Percentiles rank a stretch among this genome's conserved stretches.
Conservation (phyloP, 35 echinoderm and acorn worm genomes). For the Hemicentrotus pulcherrimus region DNA sequence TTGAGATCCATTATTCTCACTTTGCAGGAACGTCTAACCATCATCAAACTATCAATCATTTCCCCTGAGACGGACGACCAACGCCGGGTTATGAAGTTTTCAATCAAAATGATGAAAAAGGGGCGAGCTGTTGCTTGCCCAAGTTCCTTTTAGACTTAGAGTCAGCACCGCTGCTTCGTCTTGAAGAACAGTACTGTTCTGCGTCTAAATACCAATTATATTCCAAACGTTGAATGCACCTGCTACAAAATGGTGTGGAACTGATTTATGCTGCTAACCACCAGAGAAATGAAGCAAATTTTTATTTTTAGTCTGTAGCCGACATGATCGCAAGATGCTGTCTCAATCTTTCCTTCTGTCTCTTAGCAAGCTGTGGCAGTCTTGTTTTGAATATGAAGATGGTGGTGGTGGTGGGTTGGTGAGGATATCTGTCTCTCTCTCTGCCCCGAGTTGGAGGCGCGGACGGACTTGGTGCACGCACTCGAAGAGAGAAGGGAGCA, state of each 20-base stretch:
- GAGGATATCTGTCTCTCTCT: background rate
- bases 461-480: background rate
- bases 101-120: background rate
- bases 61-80: background rate
- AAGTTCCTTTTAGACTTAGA: background rate
- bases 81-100: background rate
- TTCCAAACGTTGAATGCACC: background rate
- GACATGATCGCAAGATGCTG: background rate
- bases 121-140: background rate
- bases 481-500: background rate
- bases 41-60: background rate
- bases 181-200: background rate
- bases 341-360: background rate
- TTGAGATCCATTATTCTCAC: background rate
- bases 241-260: background rate
- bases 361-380: background rate
- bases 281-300: background rate
- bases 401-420: background rate
- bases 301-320: background rate
- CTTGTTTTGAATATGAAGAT: background rate
- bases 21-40: background rate
- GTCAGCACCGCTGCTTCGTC: background rate
- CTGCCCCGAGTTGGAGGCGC: background rate
- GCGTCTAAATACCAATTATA: constrained; percentile 5
- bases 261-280: background rate